Conservation (phyloP, 2,888 invertebrate genomes). For the Trissonchulus sp. region DNA sequence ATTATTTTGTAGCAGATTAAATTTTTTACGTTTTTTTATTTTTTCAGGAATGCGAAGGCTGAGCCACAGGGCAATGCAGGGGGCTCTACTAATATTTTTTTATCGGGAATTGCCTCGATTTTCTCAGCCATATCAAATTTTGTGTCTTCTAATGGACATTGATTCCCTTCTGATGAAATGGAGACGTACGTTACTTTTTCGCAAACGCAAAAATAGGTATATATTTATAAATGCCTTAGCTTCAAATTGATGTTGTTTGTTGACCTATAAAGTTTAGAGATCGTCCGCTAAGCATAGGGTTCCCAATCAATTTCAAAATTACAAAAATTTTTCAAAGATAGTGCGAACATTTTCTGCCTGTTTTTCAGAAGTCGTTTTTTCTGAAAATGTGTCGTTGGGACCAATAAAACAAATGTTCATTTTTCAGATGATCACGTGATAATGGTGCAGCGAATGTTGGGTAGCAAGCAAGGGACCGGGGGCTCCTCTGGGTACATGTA, state of each 20-base stretch:
- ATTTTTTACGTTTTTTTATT: constrained; percentile 43
- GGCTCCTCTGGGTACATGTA: constrained; percentile 98
- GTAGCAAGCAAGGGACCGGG: constrained; percentile 92
- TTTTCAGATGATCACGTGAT: constrained; percentile 90
- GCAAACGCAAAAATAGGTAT: too few species aligned
- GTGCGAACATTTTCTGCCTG: too few species aligned
- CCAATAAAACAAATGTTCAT: too few species aligned
- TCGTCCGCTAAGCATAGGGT: too few species aligned
- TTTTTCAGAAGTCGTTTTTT: too few species aligned
- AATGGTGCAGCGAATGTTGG: constrained; percentile 98
- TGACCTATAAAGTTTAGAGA: too few species aligned
- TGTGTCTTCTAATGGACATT: constrained; percentile 90
- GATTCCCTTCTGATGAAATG: constrained; percentile 97
- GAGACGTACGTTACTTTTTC: constrained; percentile 70
- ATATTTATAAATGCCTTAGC: not conserved
- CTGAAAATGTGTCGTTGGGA: too few species aligned
- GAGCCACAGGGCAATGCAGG: constrained; percentile 83
- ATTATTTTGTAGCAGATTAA: constrained; percentile 16
- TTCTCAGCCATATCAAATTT: constrained; percentile 91
- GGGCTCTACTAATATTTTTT: constrained; percentile 94
- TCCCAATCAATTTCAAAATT: too few species aligned
- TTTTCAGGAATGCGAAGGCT: constrained; percentile 67
- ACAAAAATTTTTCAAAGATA: too few species aligned
- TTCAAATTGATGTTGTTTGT: too few species aligned
- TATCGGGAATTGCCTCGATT: constrained; percentile 95